Conservation (phyloP, 2,888 invertebrate genomes). For the Calliscelio sp. region DNA sequence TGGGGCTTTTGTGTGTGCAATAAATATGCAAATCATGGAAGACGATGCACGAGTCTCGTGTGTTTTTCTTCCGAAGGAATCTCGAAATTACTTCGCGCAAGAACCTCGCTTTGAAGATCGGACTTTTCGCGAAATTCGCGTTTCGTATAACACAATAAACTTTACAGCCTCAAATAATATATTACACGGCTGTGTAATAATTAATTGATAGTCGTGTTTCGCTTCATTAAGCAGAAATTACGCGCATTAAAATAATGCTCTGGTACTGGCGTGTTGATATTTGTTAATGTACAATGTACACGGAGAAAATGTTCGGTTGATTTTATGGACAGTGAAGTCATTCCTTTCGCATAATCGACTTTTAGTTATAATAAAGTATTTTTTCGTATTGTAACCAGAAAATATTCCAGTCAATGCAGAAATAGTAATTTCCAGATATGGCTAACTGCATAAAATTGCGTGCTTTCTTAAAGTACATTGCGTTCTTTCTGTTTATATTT, state of each 20-base stretch:
- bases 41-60: background rate
- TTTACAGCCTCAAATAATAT: background rate
- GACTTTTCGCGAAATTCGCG: background rate
- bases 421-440: too few relatives aligned
- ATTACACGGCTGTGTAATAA: background rate
- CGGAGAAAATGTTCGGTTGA: too few relatives aligned
- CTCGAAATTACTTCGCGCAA: conserved; percentile 1
- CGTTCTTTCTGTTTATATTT: too few relatives aligned
- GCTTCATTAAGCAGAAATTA: background rate
- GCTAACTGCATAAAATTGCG: too few relatives aligned
- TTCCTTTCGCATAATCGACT: too few relatives aligned
- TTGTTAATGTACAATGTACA: background rate
- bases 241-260: background rate
- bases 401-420: too few relatives aligned
- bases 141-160: background rate
- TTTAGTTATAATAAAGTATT: too few relatives aligned
- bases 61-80: background rate
- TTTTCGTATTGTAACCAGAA: too few relatives aligned
- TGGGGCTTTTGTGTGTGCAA: background rate
- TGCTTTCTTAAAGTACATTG: too few relatives aligned
- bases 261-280: background rate
- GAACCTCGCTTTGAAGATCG: background rate
- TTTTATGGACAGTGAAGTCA: too few relatives aligned
- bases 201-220: background rate
- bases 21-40: conserved; percentile 6